phyloP scores from a whole-genome alignment of 2,888 invertebrate genomes.

The Thera obeliscata region DNA sequence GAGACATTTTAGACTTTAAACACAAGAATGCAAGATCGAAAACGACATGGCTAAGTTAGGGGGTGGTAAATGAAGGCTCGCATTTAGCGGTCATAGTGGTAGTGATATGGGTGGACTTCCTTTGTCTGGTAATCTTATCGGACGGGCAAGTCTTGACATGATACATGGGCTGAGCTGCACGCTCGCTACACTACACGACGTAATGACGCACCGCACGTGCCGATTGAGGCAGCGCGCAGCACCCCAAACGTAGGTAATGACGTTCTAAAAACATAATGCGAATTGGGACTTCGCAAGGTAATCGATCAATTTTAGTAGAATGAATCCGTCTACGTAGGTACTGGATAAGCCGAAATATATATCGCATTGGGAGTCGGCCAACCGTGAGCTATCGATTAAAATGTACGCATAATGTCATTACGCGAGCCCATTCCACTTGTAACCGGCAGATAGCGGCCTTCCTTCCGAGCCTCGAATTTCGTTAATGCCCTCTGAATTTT shows the following conservation, averaged over 20 bases:
- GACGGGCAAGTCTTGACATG: slow-evolving; percentile 77
- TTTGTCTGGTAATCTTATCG: slow-evolving; percentile 84
- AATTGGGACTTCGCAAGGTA: slow-evolving; percentile 45
- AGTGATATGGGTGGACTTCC: slow-evolving; percentile 83
- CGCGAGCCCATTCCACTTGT: slow-evolving; percentile 58
- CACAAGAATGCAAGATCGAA: slow-evolving; percentile 59
- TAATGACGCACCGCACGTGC: slow-evolving; percentile 24
- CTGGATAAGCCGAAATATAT: slow-evolving; percentile 55
- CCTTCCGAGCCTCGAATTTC: slow-evolving; percentile 56
- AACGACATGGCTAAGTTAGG: slow-evolving; percentile 44
- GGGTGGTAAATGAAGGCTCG: slow-evolving; percentile 79
- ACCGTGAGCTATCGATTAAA: slow-evolving; percentile 72
- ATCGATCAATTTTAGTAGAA: slow-evolving; percentile 63
- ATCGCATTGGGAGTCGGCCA: slow-evolving; percentile 62
- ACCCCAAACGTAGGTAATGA: background rate
- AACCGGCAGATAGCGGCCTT: slow-evolving; percentile 57
- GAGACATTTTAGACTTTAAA: slow-evolving; percentile 66
- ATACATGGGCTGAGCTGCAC: slow-evolving; percentile 72
- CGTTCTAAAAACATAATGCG: slow-evolving; percentile 22
- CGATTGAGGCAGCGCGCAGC: background rate
- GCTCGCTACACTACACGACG: slow-evolving; percentile 46
- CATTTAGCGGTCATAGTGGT: slow-evolving; percentile 78
- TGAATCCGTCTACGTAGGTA: slow-evolving; percentile 50
- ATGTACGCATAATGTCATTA: slow-evolving; percentile 73
- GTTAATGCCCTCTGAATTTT: slow-evolving; percentile 61